Base-by-base conservation (phyloP, 2,888 invertebrate species). In the Tiphia femorata region DNA sequence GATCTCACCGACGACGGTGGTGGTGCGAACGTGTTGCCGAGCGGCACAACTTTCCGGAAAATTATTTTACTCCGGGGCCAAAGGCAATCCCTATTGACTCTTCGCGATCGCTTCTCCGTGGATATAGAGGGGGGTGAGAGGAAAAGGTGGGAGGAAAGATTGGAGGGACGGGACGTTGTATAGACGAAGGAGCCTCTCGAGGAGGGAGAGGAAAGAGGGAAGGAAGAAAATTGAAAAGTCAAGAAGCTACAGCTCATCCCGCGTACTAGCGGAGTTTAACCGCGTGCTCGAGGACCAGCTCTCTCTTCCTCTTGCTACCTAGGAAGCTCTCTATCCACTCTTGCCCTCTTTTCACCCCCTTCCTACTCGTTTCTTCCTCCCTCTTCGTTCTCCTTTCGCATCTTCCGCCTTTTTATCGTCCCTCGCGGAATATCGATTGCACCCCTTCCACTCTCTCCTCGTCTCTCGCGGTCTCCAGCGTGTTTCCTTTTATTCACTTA, bases 181-280 rank as follows among this genome's bases (percentile, higher is more conserved):
- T n/a, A n/a, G n/a, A n/a, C n/a, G n/a, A n/a, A n/a, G n/a, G n/a
- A n/a, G n/a, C n/a, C n/a, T n/a, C n/a, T n/a, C n/a, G n/a, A 27
- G 25, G 40, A 37, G 52, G 23, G 42, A 25, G 29, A 29, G 55
- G 52, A 50, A 47, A 52, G 53, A 61, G 51, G 53, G 49, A 52
- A 20, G 53, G 60, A 65, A 64, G 68, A 65, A 74, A 74, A 74
- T 75, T 72, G 76, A 73, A 76, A 74, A 76, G 74, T 76, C 71
- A 73, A 74, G 66, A 76, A 67, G 61, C 56, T 30, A 6, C 20
- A 44, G 29, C 29, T 20, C 46, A 12, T 6, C 17, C 40, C 29
- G 17, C 14, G 49, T 35, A 35, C 47, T 58, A 41, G 38, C 12
- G 44, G 44, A 63, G 56, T 67, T 63, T 49, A 67, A 66, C 67